A percentile compares a stretch with the other conserved stretches of the same genome.
phyloP scores from a whole-genome alignment of 2,888 invertebrate genomes.

The Rosalia funebris region DNA sequence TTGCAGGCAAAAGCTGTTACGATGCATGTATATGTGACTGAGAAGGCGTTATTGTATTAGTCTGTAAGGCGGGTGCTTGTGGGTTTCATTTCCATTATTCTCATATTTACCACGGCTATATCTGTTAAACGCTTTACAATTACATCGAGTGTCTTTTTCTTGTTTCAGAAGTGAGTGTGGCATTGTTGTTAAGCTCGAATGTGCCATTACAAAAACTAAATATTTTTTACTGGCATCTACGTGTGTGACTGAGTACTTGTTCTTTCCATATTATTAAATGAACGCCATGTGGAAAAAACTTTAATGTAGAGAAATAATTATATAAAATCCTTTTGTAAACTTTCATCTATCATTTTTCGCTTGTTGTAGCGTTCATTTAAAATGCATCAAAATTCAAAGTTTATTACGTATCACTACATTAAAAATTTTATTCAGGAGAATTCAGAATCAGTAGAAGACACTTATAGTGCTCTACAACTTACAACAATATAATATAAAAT shows the following conservation, averaged over 20 bases:
- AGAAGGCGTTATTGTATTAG: constrained; percentile 39
- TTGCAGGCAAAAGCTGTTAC: constrained; percentile 11
- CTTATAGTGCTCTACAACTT: too few relatives aligned
- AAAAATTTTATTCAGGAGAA: too few relatives aligned
- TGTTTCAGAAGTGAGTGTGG: constrained; percentile 21
- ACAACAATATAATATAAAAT: too few relatives aligned
- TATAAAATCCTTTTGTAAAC: too few relatives aligned
- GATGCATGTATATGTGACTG: constrained; percentile 20
- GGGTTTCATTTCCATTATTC: constrained; percentile 37
- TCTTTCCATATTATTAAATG: too few relatives aligned
- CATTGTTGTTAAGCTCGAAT: constrained; percentile 13
- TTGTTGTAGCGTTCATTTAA: too few relatives aligned
- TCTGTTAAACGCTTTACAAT: constrained; percentile 36
- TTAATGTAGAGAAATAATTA: too few relatives aligned
- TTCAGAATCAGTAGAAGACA: too few relatives aligned
- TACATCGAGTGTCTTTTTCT: constrained; percentile 23
- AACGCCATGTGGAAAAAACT: too few relatives aligned
- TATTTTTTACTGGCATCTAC: constrained; percentile 1
- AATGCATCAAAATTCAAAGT: too few relatives aligned
- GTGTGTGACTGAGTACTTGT: background rate
- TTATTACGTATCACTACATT: too few relatives aligned
- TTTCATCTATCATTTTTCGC: too few relatives aligned
- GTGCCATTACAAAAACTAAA: constrained; percentile 4
- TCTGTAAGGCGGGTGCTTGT: constrained; percentile 30
- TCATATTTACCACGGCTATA: constrained; percentile 29